phyloP scores from a whole-genome alignment of 2,797 vertebrate genomes.

The Eulemur mongoz region DNA sequence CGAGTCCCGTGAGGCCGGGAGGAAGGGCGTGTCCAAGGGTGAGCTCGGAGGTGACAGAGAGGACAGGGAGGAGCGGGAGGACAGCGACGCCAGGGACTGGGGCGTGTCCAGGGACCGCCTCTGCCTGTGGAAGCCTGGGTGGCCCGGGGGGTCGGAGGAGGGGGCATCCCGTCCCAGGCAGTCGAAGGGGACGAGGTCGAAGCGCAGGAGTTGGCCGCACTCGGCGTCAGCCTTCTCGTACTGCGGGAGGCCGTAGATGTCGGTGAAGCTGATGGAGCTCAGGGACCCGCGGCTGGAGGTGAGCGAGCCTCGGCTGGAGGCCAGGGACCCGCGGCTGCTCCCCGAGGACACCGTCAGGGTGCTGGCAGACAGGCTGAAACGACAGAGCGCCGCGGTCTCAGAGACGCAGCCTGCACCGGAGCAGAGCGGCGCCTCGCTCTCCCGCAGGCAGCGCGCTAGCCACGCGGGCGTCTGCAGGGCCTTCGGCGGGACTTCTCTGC shows the following conservation, averaged over 20 bases:
- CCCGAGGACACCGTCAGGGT: constrained; percentile 97
- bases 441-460: no score
- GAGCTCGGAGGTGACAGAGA: constrained; percentile 98
- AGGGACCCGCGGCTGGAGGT: constrained; percentile 97
- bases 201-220: constrained; percentile 91
- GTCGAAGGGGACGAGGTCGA: constrained; percentile 90
- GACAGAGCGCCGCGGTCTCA: neutral
- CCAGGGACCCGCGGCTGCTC: constrained; percentile 96
- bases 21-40: constrained; percentile 95
- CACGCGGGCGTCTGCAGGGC: neutral
- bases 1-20: constrained; percentile 93
- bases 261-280: constrained; percentile 97
- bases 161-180: constrained; percentile 86
- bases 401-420: neutral
- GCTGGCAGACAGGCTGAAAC: constrained; percentile 93
- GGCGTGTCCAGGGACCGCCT: constrained; percentile 95
- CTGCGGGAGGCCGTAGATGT: constrained; percentile 97
- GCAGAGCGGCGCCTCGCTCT: neutral
- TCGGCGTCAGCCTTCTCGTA: constrained; percentile 94
- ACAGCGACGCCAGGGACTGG: constrained; percentile 95
- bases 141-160: constrained; percentile 83
- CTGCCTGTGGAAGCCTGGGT: constrained; percentile 86
- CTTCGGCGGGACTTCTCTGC: neutral
- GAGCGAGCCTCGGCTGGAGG: constrained; percentile 95
- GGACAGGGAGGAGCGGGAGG: constrained; percentile 96